Percentiles rank a stretch among this genome's conserved stretches.
Conservation (phyloP, 2,113 vertebrate species). For the Danionella cerebrum region DNA sequence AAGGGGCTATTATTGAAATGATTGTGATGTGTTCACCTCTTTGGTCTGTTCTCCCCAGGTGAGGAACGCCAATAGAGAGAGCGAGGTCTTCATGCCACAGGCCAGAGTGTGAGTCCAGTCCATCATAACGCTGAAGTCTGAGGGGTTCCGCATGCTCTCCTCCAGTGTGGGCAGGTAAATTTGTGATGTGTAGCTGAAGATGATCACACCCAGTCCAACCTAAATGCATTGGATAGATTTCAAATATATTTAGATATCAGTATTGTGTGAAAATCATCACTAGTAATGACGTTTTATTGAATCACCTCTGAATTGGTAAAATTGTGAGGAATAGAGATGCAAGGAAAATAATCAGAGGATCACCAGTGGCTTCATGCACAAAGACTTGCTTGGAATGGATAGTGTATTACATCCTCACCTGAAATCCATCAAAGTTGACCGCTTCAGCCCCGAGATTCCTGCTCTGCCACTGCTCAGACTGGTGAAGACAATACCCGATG, state of each 20-base stretch:
- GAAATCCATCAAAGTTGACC: conserved; percentile 67
- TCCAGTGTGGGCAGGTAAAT: conserved; percentile 74
- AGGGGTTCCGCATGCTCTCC: conserved; percentile 66
- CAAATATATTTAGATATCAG: too few species aligned
- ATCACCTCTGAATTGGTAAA: too few species aligned
- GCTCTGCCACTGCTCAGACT: conserved; percentile 63
- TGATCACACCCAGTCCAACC: conserved; percentile 73
- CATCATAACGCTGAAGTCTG: conserved; percentile 62
- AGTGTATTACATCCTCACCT: too few species aligned
- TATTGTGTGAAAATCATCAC: too few species aligned
- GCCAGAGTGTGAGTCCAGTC: conserved; percentile 68
- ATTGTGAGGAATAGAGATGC: too few species aligned
- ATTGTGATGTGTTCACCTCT: conserved; percentile 44
- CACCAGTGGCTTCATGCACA: too few species aligned
- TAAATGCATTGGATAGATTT: too few species aligned
- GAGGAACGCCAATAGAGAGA: conserved; percentile 63
- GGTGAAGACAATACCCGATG: conserved; percentile 65
- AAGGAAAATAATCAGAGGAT: too few species aligned
- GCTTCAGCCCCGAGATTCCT: conserved; percentile 52
- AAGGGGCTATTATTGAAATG: too few species aligned
- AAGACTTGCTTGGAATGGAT: too few species aligned
- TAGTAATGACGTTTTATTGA: too few species aligned
- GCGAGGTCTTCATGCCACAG: conserved; percentile 68
- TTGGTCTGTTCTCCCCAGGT: conserved; percentile 70
- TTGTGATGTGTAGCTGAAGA: conserved; percentile 81